phyloP scores from a whole-genome alignment of 2,113 vertebrate species.

The Aspidoscelis tigris region DNA sequence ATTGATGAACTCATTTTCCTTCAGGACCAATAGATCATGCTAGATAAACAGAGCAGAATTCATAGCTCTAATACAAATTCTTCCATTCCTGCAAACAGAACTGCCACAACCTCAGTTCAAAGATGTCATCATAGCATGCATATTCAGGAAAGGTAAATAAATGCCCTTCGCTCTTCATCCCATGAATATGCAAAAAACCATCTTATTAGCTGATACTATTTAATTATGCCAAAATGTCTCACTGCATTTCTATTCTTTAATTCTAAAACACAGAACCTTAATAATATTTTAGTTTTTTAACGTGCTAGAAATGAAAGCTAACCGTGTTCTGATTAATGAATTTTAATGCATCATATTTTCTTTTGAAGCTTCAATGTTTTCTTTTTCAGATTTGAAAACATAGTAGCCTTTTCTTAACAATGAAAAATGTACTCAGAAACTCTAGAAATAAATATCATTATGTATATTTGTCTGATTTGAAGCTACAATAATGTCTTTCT shows the following conservation, averaged over 20 bases:
- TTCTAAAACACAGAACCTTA: conserved; percentile 15
- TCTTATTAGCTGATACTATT: conserved; percentile 32
- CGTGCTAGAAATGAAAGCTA: conserved; percentile 7
- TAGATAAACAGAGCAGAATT: conserved; percentile 37
- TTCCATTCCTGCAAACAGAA: conserved; percentile 39
- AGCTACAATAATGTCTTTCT: neutral
- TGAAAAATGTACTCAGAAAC: neutral
- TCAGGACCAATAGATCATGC: conserved; percentile 15
- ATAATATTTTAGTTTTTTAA: conserved; percentile 28
- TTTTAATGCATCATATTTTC: neutral
- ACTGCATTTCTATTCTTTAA: neutral
- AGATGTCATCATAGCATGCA: conserved; percentile 24
- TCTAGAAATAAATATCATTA: neutral
- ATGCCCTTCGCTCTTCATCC: conserved; percentile 20
- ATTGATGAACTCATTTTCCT: conserved; percentile 4
- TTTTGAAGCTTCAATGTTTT: neutral
- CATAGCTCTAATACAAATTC: conserved; percentile 45
- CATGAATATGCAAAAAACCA: conserved; percentile 43
- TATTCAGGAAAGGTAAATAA: conserved; percentile 40
- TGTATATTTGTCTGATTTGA: conserved; percentile 38
- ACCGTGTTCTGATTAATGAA: conserved; percentile 27
- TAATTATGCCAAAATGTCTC: neutral
- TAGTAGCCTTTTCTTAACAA: conserved; percentile 9
- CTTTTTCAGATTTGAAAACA: neutral
- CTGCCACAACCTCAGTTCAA: conserved; percentile 44